Evolutionary conservation across 2,888 invertebrate species (phyloP).

Genomic region (Mythimna lalbum): DNA sequence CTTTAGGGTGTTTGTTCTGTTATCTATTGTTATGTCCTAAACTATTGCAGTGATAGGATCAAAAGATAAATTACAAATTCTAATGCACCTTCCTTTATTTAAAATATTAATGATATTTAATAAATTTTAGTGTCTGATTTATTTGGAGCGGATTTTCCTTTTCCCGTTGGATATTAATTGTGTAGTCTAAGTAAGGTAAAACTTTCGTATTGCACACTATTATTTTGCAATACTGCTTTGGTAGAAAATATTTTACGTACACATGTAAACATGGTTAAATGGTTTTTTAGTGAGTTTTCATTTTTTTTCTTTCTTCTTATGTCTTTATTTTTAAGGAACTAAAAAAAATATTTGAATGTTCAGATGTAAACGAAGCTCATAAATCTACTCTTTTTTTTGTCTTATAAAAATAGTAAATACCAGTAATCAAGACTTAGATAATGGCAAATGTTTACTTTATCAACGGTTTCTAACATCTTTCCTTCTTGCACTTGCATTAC

Average conservation of each 20-base stretch:
- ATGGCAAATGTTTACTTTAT: slow-evolving; percentile 1
- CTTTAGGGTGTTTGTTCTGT: slow-evolving; percentile 3
- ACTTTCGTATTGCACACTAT: not conserved
- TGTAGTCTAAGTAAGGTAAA: not conserved
- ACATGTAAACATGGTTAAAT: not conserved
- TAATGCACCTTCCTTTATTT: not conserved
- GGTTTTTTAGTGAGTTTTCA: too few species aligned
- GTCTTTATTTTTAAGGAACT: slow-evolving; percentile 9
- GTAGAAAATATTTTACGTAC: not conserved
- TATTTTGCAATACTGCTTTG: not conserved
- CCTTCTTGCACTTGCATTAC: not conserved
- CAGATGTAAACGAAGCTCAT: slow-evolving; percentile 12
- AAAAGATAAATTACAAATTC: not conserved
- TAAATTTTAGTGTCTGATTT: not conserved
- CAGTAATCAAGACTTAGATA: not conserved
- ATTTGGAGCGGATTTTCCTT: slow-evolving; percentile 19
- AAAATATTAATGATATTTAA: not conserved
- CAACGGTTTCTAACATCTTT: not conserved
- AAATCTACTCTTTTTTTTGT: slow-evolving; percentile 37
- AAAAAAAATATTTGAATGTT: not conserved
- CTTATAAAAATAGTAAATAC: slow-evolving; percentile 22
- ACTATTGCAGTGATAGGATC: slow-evolving; percentile 24
- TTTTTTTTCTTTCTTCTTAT: too few species aligned
- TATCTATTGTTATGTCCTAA: slow-evolving; percentile 19
- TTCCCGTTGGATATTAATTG: not conserved